A percentile compares a stretch with the other conserved stretches of the same genome.
These are phyloP conservation scores for Cydia pomonella DNA, from an alignment of 1,140 invertebrate genomes.

Conservation along the genomic window DNA sequence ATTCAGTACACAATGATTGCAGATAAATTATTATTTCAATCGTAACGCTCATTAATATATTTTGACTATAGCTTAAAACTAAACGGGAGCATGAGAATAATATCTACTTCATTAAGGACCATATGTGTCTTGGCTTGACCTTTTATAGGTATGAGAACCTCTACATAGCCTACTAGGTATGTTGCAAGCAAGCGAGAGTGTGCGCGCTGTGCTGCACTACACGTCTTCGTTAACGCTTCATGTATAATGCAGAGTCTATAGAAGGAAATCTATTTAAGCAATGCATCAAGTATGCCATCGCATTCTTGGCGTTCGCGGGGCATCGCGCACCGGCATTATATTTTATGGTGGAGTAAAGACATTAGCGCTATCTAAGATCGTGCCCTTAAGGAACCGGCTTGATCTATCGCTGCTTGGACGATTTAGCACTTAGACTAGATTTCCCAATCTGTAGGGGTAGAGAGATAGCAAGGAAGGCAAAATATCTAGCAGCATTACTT, in stretches of 20 bases:
- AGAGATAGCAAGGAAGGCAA: not conserved
- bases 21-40: no score
- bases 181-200: no score
- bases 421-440: conserved; percentile 19
- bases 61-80: no score
- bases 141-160: no score
- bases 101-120: no score
- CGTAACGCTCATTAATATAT: no score
- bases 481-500: no score
- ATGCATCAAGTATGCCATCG: conserved; percentile 24
- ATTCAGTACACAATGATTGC: no score
- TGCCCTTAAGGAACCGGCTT: conserved; percentile 19
- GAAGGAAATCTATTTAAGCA: not conserved
- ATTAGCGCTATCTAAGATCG: conserved; percentile 31
- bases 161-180: no score
- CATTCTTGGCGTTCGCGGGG: conserved; percentile 26
- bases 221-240: not conserved
- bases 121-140: no score
- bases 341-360: conserved; percentile 25
- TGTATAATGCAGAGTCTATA: not conserved
- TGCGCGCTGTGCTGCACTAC: no score
- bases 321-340: conserved; percentile 10
- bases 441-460: not conserved
- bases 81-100: no score
- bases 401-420: conserved; percentile 21